A percentile compares a stretch with the other conserved stretches of the same genome.
Conservation (phyloP, 1,140 invertebrate species). For the Propsilocerus akamusi region DNA sequence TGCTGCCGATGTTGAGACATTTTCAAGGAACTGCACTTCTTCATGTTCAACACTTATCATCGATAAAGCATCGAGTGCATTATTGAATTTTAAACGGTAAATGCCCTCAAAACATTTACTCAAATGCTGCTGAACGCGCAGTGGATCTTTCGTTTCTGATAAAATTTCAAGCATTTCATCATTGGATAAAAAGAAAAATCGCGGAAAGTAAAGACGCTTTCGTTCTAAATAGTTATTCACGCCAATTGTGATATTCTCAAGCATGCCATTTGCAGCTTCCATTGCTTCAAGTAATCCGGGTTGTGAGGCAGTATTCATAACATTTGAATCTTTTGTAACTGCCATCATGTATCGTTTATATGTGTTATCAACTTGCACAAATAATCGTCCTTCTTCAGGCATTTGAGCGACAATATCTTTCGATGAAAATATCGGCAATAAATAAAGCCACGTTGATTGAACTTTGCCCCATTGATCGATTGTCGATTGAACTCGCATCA, state of each 20-base stretch:
- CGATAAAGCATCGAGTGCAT: conserved; percentile 55
- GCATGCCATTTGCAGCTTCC: conserved; percentile 44
- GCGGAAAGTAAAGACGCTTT: conserved; percentile 75
- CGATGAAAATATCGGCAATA: conserved; percentile 83
- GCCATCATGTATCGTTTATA: conserved; percentile 62
- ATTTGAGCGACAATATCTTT: conserved; percentile 87
- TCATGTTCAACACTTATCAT: conserved; percentile 79
- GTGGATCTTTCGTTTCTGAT: conserved; percentile 77
- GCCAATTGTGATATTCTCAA: conserved; percentile 72
- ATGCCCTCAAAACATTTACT: conserved; percentile 85
- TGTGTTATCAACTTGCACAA: conserved; percentile 52
- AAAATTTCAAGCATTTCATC: conserved; percentile 91
- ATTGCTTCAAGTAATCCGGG: conserved; percentile 56
- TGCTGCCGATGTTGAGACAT: conserved; percentile 59
- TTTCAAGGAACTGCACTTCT: conserved; percentile 44
- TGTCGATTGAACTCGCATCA: conserved; percentile 56
- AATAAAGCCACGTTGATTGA: conserved; percentile 77
- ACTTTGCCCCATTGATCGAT: conserved; percentile 80
- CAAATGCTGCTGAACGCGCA: conserved; percentile 74
- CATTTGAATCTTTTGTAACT: conserved; percentile 50
- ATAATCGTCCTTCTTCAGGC: conserved; percentile 72
- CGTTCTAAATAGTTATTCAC: conserved; percentile 82
- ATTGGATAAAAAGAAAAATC: conserved; percentile 91
- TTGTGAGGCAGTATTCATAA: conserved; percentile 51
- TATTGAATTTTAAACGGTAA: conserved; percentile 48